Conservation (phyloP, 1,140 invertebrate genomes). For the Cepaea nemoralis region DNA sequence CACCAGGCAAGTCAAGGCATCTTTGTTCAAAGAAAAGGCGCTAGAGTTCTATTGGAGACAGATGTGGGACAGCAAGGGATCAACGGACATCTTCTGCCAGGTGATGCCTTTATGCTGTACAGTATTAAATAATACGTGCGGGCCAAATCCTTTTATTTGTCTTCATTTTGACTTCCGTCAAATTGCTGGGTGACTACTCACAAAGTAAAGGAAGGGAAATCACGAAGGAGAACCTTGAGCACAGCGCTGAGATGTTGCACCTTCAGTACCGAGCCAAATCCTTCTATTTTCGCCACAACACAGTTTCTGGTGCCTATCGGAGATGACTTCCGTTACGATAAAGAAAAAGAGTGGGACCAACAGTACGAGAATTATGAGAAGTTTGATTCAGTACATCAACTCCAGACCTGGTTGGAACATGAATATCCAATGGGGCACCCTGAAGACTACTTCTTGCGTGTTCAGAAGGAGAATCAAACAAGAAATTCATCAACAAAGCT, state of each 20-base stretch:
- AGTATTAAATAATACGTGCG: constrained; percentile 98
- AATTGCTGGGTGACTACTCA: constrained; percentile 84
- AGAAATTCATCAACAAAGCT: constrained; percentile 30
- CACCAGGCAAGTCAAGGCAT: constrained; percentile 97
- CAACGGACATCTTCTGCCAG: constrained; percentile 91
- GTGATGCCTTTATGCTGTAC: constrained; percentile 99
- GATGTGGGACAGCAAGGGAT: constrained; percentile 79
- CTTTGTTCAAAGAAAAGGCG: constrained; percentile 83
- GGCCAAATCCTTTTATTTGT: constrained; percentile 95
- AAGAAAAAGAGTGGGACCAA: constrained; percentile 91
- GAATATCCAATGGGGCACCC: constrained; percentile 91
- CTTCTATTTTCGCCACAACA: constrained; percentile 90
- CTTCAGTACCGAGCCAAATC: constrained; percentile 98
- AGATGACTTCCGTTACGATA: constrained; percentile 92
- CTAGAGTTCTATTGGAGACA: constrained; percentile 96
- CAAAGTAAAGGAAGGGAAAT: constrained; percentile 83
- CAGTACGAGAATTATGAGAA: constrained; percentile 94
- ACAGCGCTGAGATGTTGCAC: constrained; percentile 83
- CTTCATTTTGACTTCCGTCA: constrained; percentile 98
- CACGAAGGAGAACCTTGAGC: constrained; percentile 84
- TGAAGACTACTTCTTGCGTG: constrained; percentile 93
- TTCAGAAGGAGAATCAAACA: constrained; percentile 73
- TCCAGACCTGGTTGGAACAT: constrained; percentile 82
- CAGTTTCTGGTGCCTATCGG: constrained; percentile 91
- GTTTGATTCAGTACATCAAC: constrained; percentile 95